phyloP scores from a whole-genome alignment of 1,140 invertebrate species.

The Panulirus ornatus region DNA sequence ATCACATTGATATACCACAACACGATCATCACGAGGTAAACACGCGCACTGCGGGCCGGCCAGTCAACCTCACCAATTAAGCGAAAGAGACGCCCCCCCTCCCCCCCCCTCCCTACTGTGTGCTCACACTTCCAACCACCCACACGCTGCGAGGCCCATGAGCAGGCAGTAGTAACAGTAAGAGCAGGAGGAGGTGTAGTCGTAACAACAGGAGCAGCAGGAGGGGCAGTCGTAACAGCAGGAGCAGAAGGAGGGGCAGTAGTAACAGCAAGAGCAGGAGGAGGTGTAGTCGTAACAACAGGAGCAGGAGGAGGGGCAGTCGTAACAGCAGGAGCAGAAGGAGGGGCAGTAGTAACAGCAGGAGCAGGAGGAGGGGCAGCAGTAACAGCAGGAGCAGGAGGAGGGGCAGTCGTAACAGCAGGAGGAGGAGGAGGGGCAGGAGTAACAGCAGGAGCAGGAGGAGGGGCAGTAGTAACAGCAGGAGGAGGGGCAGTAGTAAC shows the following conservation, averaged over 20 bases:
- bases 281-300: slow-evolving; percentile 19
- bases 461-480: neutral
- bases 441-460: neutral
- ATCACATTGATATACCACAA: too few species aligned
- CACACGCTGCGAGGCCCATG: too few species aligned
- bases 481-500: neutral
- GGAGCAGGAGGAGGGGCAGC: neutral
- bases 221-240: neutral
- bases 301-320: slow-evolving; percentile 9
- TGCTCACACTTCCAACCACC: too few species aligned
- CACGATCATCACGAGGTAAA: too few species aligned
- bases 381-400: slow-evolving; percentile 2
- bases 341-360: slow-evolving; percentile 23
- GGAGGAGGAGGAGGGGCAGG: neutral
- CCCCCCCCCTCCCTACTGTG: too few species aligned
- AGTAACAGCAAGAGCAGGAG: neutral
- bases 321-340: neutral
- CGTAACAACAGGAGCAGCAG: neutral
- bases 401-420: neutral
- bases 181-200: too few species aligned
- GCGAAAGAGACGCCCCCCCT: too few species aligned
- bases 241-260: slow-evolving; percentile 10
- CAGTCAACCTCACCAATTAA: neutral
- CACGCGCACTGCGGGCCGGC: too few species aligned
- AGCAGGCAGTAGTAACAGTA: too few species aligned